phyloP scores from a whole-genome alignment of 2,113 vertebrate species.

The Poeciliopsis prolifica region DNA sequence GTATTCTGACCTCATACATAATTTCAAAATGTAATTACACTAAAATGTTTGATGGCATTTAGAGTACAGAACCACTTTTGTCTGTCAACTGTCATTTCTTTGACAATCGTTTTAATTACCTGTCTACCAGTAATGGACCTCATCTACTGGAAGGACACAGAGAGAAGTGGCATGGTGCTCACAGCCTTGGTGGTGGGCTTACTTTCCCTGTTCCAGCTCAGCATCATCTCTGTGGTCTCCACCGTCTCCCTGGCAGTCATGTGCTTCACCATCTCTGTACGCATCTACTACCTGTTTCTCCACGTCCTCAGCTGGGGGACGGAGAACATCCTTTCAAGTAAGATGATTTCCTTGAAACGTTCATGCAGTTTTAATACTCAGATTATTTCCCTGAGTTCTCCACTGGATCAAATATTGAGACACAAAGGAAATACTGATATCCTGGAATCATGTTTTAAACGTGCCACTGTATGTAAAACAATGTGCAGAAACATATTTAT shows the following conservation, averaged over 20 bases:
- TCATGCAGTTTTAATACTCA: background rate
- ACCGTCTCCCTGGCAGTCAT: slow-evolving; percentile 83
- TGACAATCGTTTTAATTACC: background rate
- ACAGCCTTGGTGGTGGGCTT: slow-evolving; percentile 85
- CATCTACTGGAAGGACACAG: slow-evolving; percentile 88
- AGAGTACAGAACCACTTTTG: background rate
- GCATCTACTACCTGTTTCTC: slow-evolving; percentile 85
- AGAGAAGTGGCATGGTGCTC: slow-evolving; percentile 84
- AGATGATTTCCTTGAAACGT: slow-evolving; percentile 52
- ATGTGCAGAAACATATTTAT: no score
- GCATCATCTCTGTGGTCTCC: slow-evolving; percentile 86
- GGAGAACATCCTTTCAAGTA: slow-evolving; percentile 87
- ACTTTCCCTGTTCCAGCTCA: slow-evolving; percentile 89
- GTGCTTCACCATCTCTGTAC: slow-evolving; percentile 85
- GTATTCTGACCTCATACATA: background rate
- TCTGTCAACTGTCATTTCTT: background rate
- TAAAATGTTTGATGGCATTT: background rate
- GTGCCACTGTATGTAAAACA: background rate
- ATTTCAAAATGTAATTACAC: background rate
- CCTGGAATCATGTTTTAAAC: no score
- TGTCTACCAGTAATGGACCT: slow-evolving; percentile 81
- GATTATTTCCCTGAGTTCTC: background rate
- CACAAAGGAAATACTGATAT: no score
- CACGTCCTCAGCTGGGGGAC: slow-evolving; percentile 79
- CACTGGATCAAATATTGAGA: background rate